Percentiles rank a stretch among this genome's conserved stretches.
These are phyloP conservation scores for Pollenia labialis DNA, from an alignment of 2,888 invertebrate genomes.

Conservation along the genomic window DNA sequence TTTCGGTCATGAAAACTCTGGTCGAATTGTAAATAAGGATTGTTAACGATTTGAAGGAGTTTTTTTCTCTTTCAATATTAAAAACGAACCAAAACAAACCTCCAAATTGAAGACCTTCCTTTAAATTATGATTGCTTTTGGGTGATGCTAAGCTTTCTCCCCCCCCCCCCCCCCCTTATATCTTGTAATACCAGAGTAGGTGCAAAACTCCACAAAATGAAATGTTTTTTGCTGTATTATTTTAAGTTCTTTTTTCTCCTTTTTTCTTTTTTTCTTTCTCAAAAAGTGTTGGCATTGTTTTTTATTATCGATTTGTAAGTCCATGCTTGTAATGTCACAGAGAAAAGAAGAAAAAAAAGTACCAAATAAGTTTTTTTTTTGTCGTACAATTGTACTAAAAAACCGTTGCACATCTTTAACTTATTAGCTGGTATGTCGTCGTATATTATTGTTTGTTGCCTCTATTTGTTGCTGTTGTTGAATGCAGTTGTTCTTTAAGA, in stretches of 20 bases:
- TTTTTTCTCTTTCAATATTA: too few species aligned
- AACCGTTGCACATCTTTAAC: conserved; percentile 64
- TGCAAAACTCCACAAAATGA: conserved; percentile 22
- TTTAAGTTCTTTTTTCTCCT: not conserved
- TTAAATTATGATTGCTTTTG: not conserved
- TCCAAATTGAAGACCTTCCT: not conserved
- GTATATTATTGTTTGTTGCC: conserved; percentile 29
- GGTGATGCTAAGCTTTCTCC: conserved; percentile 13
- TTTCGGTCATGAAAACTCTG: too few species aligned
- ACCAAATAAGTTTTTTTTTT: conserved; percentile 19
- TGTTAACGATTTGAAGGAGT: too few species aligned
- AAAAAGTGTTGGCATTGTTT: conserved; percentile 14
- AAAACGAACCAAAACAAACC: too few species aligned
- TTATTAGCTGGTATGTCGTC: conserved; percentile 66
- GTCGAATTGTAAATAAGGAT: too few species aligned
- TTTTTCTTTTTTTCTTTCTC: not conserved
- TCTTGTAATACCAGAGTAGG: conserved; percentile 25
- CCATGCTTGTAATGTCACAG: not conserved
- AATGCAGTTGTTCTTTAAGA: conserved; percentile 28
- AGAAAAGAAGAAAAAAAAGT: not conserved
- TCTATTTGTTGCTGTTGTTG: conserved; percentile 35
- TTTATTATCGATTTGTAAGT: conserved; percentile 34
- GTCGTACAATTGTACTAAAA: conserved; percentile 21
- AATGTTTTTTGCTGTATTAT: not conserved
- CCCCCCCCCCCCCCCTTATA: not conserved